A percentile compares a stretch with the other conserved stretches of the same genome.
Evolutionary conservation across 2,888 invertebrate genomes (phyloP).

Genomic region (Cistogaster globosa): DNA sequence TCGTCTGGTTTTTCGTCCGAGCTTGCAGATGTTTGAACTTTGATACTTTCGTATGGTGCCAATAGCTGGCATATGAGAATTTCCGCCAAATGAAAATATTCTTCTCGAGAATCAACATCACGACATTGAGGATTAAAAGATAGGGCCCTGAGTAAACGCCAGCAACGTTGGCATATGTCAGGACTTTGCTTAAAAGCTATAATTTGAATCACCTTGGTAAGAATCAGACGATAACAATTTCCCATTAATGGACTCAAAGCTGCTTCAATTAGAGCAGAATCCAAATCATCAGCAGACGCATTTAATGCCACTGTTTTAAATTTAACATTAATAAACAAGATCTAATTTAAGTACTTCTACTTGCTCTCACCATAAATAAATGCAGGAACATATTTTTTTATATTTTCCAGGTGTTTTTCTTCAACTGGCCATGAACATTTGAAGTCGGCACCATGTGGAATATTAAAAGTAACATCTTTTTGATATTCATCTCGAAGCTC

Average conservation of each 20-base stretch:
- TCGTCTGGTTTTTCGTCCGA: conserved; percentile 37
- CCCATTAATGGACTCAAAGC: conserved; percentile 80
- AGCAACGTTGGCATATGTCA: conserved; percentile 78
- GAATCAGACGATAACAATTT: conserved; percentile 79
- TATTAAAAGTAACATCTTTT: conserved; percentile 76
- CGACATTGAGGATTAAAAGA: conserved; percentile 79
- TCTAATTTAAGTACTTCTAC: not conserved
- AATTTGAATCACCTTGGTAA: conserved; percentile 80
- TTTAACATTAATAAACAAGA: not conserved
- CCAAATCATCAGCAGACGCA: conserved; percentile 76
- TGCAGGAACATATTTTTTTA: conserved; percentile 78
- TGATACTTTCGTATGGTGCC: conserved; percentile 80
- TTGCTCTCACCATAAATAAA: conserved; percentile 76
- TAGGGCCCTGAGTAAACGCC: conserved; percentile 80
- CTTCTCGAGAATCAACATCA: conserved; percentile 78
- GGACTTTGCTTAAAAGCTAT: conserved; percentile 81
- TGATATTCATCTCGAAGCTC: conserved; percentile 82
- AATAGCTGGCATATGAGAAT: conserved; percentile 80
- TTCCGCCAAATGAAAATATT: conserved; percentile 81
- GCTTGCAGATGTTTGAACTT: conserved; percentile 66
- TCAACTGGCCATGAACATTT: conserved; percentile 78
- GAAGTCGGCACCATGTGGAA: conserved; percentile 76
- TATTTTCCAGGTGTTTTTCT: conserved; percentile 76
- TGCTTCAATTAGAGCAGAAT: conserved; percentile 76
- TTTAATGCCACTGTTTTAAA: conserved; percentile 75